Evolutionary conservation across 2,888 invertebrate genomes (phyloP).

Genomic region (Schizaphis graminum): DNA sequence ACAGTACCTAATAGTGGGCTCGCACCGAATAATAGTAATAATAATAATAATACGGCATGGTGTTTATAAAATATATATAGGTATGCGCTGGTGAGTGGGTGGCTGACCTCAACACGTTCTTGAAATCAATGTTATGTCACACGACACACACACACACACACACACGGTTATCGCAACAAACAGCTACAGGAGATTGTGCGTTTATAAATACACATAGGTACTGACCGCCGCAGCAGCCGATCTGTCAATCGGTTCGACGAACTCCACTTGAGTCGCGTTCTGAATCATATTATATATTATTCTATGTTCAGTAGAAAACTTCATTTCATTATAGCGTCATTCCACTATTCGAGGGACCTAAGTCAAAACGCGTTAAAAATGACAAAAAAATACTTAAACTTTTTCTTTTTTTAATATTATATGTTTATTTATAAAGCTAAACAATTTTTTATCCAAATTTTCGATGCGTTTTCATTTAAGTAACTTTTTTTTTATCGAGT

Average conservation of each 20-base stretch:
- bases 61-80: background rate
- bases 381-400: too few species aligned
- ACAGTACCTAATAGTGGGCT: constrained; percentile 25
- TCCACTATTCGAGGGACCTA: background rate
- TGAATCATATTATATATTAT: background rate
- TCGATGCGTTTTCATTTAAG: background rate
- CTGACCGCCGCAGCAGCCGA: background rate
- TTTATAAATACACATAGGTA: background rate
- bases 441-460: background rate
- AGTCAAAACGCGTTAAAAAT: background rate
- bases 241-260: constrained; percentile 63
- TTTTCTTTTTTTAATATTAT: too few species aligned
- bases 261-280: constrained; percentile 28
- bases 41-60: background rate
- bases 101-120: constrained; percentile 63
- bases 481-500: background rate
- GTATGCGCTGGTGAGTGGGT: constrained; percentile 26
- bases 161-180: background rate
- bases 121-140: constrained; percentile 61
- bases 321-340: background rate
- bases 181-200: background rate
- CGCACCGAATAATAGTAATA: constrained; percentile 21
- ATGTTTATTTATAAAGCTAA: too few species aligned
- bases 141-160: background rate
- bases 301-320: background rate